Evolutionary conservation across 1,140 invertebrate species (phyloP).

Genomic region (Paramacrobiotus metropolitanus): DNA sequence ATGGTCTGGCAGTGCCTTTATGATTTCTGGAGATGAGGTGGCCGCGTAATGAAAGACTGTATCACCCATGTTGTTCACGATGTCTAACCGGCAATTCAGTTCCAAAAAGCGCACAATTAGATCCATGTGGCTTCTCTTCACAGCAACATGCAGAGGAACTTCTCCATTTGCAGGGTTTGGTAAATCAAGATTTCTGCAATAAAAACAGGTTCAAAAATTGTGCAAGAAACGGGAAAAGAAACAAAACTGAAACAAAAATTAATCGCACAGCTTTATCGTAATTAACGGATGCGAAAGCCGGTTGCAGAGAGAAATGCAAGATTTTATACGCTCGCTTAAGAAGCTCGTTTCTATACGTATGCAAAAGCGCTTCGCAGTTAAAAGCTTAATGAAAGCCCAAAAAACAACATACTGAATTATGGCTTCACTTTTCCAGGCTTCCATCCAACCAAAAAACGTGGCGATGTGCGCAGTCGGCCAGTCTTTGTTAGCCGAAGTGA

Average conservation of each 20-base stretch:
- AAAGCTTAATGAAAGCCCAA: too few species aligned
- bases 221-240: too few species aligned
- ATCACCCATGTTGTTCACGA: slow-evolving; percentile 12
- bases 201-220: too few species aligned
- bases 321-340: too few species aligned
- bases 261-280: too few species aligned
- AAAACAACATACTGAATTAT: too few species aligned
- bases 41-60: slow-evolving; percentile 16
- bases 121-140: slow-evolving; percentile 12
- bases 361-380: too few species aligned
- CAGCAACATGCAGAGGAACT: slow-evolving; percentile 16
- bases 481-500: neutral
- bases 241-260: too few species aligned
- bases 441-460: slow-evolving; percentile 8
- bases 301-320: too few species aligned
- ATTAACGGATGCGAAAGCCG: too few species aligned
- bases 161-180: slow-evolving; percentile 8
- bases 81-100: slow-evolving; percentile 12
- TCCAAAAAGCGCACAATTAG: slow-evolving; percentile 13
- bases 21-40: slow-evolving; percentile 16
- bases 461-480: slow-evolving; percentile 9
- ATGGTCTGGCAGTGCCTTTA: too few species aligned
- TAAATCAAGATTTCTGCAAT: slow-evolving; percentile 7
- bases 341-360: too few species aligned
- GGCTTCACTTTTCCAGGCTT: slow-evolving; percentile 2